Percentiles rank a stretch among this genome's conserved stretches.
Evolutionary conservation across 2,888 invertebrate species (phyloP).

Genomic region (Hoplodrina ambigua): DNA sequence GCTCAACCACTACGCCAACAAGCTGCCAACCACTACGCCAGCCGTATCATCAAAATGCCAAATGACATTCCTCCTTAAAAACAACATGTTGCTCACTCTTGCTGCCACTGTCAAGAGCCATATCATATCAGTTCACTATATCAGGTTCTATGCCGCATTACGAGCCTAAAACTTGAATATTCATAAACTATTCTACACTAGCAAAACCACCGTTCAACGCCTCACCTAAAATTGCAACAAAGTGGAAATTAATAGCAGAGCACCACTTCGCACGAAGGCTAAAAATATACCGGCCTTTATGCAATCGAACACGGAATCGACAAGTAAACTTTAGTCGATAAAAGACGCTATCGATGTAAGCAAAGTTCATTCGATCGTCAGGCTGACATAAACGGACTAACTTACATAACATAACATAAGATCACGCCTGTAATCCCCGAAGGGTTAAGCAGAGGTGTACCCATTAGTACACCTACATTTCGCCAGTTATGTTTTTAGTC

Average conservation of each 20-base stretch:
- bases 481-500: too few relatives aligned
- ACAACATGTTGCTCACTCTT: too few relatives aligned
- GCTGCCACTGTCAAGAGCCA: too few relatives aligned
- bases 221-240: background rate
- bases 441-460: too few relatives aligned
- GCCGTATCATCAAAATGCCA: too few relatives aligned
- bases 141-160: background rate
- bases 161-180: background rate
- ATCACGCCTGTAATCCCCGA: too few relatives aligned
- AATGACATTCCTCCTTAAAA: too few relatives aligned
- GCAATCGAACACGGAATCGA: background rate
- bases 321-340: slow-evolving; percentile 15
- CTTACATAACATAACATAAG: too few relatives aligned
- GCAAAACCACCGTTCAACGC: background rate
- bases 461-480: too few relatives aligned
- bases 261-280: slow-evolving; percentile 3
- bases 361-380: slow-evolving; percentile 14
- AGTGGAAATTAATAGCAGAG: background rate
- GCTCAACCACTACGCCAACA: too few relatives aligned
- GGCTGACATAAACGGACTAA: slow-evolving; percentile 37
- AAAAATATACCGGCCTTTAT: slow-evolving; percentile 16
- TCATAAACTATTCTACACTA: background rate
- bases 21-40: too few relatives aligned
- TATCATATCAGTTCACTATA: too few relatives aligned
- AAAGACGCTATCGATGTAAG: slow-evolving; percentile 23